These are phyloP conservation scores for Halichoerus grypus DNA, from an alignment of 2,113 vertebrate genomes.

Conservation along the genomic window DNA sequence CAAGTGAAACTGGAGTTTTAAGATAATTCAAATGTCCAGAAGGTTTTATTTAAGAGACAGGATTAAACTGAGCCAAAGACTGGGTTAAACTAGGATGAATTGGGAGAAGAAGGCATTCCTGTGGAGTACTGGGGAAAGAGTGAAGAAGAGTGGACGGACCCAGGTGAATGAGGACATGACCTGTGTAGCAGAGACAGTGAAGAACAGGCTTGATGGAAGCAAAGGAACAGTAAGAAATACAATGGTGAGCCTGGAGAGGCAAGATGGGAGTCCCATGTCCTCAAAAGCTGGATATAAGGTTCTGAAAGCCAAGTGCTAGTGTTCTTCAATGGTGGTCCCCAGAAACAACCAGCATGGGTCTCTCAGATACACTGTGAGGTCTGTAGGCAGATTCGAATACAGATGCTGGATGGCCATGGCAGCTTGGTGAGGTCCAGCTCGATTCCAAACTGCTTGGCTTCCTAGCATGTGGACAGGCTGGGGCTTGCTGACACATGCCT, in stretches of 20 bases:
- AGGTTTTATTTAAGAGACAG: neutral
- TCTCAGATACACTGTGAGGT: neutral
- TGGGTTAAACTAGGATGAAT: neutral
- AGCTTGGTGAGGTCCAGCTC: constrained; percentile 59
- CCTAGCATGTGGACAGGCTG: neutral
- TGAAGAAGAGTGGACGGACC: neutral
- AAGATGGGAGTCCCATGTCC: neutral
- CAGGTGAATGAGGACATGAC: neutral
- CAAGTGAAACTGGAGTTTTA: neutral
- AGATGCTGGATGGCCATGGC: neutral
- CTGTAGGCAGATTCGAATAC: neutral
- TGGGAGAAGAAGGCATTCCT: neutral
- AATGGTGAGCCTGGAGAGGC: neutral
- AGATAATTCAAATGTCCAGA: neutral
- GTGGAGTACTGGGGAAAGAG: neutral
- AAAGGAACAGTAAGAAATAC: neutral
- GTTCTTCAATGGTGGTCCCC: neutral
- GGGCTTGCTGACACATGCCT: neutral
- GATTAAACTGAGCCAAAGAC: neutral
- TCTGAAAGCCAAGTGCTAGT: neutral
- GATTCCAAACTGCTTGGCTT: neutral
- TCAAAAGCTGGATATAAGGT: neutral
- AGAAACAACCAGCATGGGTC: neutral
- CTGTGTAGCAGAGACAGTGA: neutral
- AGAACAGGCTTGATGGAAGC: neutral